Base-by-base conservation (phyloP, 1,140 invertebrate species). In the Drusus annulatus region DNA sequence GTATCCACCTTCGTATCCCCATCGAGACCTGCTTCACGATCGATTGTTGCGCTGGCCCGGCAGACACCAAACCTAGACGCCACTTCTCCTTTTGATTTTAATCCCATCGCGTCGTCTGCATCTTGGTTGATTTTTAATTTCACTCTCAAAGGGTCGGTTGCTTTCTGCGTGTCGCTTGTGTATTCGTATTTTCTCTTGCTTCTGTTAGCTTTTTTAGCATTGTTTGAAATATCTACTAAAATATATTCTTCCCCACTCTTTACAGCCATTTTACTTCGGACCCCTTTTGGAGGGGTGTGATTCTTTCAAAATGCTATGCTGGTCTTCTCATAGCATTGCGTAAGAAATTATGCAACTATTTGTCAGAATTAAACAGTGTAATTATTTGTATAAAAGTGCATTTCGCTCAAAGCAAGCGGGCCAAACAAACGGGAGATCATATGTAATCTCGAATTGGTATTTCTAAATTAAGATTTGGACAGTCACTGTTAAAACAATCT, bases 1-100 rank as follows among this genome's bases (percentile, higher is more conserved):
- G 62, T 25, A n/a, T 15, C 21, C 28, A 28, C 62, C 28, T 63
- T 63, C 28, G 60, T 63, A 63, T 21, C 23, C 60, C 28, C n/a
- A 19, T 19, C 8, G 7, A 45, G 36, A 13, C 36, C 36, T 45
- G 13, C 36, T 45, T 45, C 13, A 45, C 36, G 36, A 45, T 45
- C 36, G 10, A 45, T 45, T 45, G 36, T 45, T 45, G 16, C 56
- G 5, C 19, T 60, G 56, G 8, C 23, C 56, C 56, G 56, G 6
- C 56, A 60, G 56, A n/a, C 7, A 56, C 1, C 3, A n/a, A 6
- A 1, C n/a, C 54, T 19, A 16, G 19, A n/a, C 56, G 15, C 16
- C 19, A 23, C 17, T 17, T 60, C 56, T 23, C 3, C 56, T 21
- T 17, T 60, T 60, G 23, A 60, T 56, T 1, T n/a, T 10, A 56